Percentiles rank a stretch among this genome's conserved stretches.
Evolutionary conservation across 30 jellyfish, hydroid and myxozoan species (phyloP).

Genomic region (Sanderia malayensis): DNA sequence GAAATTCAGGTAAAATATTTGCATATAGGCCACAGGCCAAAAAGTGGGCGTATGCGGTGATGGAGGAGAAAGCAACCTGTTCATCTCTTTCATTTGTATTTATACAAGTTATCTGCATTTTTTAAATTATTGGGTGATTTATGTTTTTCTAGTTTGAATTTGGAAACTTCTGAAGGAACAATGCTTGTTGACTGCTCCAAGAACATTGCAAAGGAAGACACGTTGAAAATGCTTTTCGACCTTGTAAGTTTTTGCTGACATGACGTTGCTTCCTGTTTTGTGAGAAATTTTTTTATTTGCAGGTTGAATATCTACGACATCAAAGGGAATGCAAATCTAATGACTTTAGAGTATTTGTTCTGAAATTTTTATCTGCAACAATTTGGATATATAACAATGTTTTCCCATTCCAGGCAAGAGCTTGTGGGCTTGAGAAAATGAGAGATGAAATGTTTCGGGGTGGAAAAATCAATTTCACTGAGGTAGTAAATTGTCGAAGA

Average conservation of each 20-base stretch:
- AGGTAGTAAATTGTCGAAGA: too few relatives aligned
- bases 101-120: too few relatives aligned
- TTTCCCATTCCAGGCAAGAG: slow-evolving; percentile 58
- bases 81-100: too few relatives aligned
- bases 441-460: slow-evolving; percentile 92
- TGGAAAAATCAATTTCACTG: slow-evolving; percentile 90
- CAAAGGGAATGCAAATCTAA: too few relatives aligned
- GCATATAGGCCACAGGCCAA: not conserved
- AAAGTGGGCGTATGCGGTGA: too few relatives aligned
- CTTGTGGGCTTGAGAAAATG: slow-evolving; percentile 84
- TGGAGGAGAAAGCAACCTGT: too few relatives aligned
- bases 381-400: too few relatives aligned
- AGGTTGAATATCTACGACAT: too few relatives aligned
- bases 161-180: slow-evolving; percentile 59
- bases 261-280: too few relatives aligned
- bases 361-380: too few relatives aligned
- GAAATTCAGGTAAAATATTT: slow-evolving; percentile 60
- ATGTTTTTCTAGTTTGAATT: slow-evolving; percentile 21
- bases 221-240: slow-evolving; percentile 46
- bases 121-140: not conserved
- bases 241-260: slow-evolving; percentile 58
- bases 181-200: slow-evolving; percentile 86
- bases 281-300: too few relatives aligned
- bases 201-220: slow-evolving; percentile 65
- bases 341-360: too few relatives aligned